Evolutionary conservation across 1,140 invertebrate species (phyloP).

Genomic region (Ceratina japonica): DNA sequence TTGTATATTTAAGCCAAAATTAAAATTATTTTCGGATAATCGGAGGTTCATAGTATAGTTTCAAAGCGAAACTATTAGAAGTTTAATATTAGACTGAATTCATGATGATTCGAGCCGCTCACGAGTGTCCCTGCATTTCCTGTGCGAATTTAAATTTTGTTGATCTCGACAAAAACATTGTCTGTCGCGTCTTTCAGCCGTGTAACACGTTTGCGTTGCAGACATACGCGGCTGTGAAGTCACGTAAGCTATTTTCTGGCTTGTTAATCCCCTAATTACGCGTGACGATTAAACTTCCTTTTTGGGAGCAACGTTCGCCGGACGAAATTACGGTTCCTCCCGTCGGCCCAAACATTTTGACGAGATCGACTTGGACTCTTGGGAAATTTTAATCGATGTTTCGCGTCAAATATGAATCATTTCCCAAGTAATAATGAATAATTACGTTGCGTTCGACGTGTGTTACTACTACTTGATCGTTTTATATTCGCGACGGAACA

Average conservation of each 20-base stretch:
- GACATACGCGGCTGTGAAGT: neutral
- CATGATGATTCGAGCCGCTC: neutral
- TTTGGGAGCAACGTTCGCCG: constrained; percentile 3
- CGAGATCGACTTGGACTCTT: neutral
- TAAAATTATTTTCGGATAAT: too few relatives aligned
- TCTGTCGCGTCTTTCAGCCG: neutral
- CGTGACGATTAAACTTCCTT: constrained; percentile 28
- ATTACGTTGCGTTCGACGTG: too few relatives aligned
- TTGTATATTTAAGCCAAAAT: too few relatives aligned
- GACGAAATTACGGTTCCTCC: constrained; percentile 2
- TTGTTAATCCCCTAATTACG: constrained; percentile 38
- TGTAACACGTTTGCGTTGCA: neutral
- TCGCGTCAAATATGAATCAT: too few relatives aligned
- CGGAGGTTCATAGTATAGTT: neutral
- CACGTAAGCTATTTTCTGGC: constrained; percentile 19
- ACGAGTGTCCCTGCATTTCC: neutral
- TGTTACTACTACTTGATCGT: too few relatives aligned
- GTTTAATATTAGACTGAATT: neutral
- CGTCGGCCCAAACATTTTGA: constrained; percentile 3
- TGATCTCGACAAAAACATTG: constrained; percentile 12
- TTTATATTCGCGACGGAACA: too few relatives aligned
- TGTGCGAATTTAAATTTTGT: constrained; percentile 22
- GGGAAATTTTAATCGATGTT: too few relatives aligned
- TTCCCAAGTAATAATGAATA: too few relatives aligned
- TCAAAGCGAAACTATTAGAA: neutral